Percentiles rank a stretch among this genome's conserved stretches.
Evolutionary conservation across 2,113 vertebrate species (phyloP).

Genomic region (Urocynchramus pylzowi): DNA sequence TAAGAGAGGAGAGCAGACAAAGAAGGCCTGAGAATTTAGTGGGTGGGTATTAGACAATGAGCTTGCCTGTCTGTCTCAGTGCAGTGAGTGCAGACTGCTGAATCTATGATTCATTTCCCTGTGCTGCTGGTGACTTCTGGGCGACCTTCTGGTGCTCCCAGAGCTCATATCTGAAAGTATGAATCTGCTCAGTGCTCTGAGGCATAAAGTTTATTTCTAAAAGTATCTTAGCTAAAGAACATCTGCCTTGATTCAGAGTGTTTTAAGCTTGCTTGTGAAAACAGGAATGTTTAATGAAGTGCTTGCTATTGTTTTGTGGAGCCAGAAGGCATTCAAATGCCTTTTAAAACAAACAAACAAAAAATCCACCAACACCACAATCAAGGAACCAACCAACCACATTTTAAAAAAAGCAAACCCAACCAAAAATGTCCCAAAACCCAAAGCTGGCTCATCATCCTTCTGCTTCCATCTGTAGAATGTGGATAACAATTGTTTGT

Average conservation of each 20-base stretch:
- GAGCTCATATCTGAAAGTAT: background rate
- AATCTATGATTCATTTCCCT: background rate
- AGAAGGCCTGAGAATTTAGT: background rate
- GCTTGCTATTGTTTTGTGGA: background rate
- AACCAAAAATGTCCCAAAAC: background rate
- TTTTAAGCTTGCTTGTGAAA: background rate
- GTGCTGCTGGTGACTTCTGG: background rate
- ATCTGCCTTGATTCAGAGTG: background rate
- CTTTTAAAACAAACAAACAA: background rate
- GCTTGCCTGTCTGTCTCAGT: too few relatives aligned
- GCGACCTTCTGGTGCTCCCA: background rate
- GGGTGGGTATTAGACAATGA: background rate
- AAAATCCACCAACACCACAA: background rate
- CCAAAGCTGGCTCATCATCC: background rate
- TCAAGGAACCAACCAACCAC: background rate
- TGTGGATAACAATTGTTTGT: background rate
- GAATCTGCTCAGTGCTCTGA: background rate
- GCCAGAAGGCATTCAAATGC: background rate
- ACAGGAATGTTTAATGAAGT: background rate
- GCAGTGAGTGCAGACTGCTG: rapidly evolving
- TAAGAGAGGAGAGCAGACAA: background rate
- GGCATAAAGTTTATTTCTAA: background rate
- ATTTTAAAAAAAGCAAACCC: background rate
- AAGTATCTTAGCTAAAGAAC: background rate
- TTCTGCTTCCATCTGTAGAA: background rate